phyloP scores from a whole-genome alignment of 2,888 invertebrate genomes.

The Antitype chi region DNA sequence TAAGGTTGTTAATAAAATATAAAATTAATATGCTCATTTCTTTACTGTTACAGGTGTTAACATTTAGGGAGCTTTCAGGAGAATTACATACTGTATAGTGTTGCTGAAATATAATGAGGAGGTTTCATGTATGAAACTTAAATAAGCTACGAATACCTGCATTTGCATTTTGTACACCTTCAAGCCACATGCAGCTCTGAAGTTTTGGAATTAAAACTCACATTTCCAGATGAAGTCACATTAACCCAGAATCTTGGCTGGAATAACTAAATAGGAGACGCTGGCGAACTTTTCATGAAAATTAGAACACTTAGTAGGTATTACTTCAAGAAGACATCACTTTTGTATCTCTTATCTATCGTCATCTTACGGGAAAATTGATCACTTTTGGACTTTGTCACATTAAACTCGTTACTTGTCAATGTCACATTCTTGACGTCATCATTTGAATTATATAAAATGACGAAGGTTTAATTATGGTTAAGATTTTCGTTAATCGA shows the following conservation, averaged over 20 bases:
- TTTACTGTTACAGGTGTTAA: not conserved
- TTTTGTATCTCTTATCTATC: not conserved
- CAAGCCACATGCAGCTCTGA: not conserved
- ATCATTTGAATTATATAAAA: no score
- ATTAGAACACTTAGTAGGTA: not conserved
- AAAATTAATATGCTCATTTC: not conserved
- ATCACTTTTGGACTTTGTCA: not conserved
- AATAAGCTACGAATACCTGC: not conserved
- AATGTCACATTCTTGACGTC: not conserved
- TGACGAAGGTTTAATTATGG: not conserved
- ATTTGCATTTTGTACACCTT: slow-evolving; percentile 14
- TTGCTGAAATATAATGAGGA: not conserved
- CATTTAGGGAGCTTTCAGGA: not conserved
- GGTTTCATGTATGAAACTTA: slow-evolving; percentile 5
- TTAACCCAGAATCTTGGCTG: slow-evolving; percentile 4
- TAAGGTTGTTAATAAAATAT: no score
- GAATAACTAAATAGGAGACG: not conserved
- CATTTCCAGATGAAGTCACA: not conserved
- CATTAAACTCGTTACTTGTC: not conserved
- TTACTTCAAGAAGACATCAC: not conserved
- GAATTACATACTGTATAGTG: not conserved
- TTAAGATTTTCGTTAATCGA: no score
- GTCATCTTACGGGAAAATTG: not conserved
- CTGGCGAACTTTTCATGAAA: not conserved
- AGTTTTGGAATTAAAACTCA: slow-evolving; percentile 34